A percentile compares a stretch with the other conserved stretches of the same genome.
phyloP scores from a whole-genome alignment of 2,113 vertebrate species.

The Thermophis baileyi region DNA sequence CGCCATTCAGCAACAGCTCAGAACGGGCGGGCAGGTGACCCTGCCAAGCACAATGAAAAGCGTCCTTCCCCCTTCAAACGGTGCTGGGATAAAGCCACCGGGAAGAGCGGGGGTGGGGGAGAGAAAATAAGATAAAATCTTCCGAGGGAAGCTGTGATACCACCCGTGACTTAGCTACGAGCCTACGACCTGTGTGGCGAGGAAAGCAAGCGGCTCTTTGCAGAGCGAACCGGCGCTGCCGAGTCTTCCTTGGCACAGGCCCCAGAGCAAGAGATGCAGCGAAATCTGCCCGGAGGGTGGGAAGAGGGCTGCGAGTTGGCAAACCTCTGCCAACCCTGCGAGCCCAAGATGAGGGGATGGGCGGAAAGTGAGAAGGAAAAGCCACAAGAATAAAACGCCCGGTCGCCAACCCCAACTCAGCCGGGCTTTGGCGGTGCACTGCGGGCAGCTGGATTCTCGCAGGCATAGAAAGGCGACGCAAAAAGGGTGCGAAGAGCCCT shows the following conservation, averaged over 20 bases:
- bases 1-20: conserved; percentile 45
- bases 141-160: not conserved
- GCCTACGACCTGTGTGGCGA: not conserved
- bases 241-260: not conserved
- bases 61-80: conserved; percentile 44
- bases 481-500: not conserved
- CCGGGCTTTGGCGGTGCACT: not conserved
- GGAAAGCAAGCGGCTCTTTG: not conserved
- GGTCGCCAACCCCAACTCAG: not conserved
- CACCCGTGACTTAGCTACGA: not conserved
- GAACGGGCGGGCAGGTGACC: conserved; percentile 58
- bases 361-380: not conserved
- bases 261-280: not conserved
- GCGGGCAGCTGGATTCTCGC: not conserved
- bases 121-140: not conserved
- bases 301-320: not conserved
- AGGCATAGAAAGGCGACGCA: no score
- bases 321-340: not conserved
- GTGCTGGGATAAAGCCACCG: not conserved
- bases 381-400: not conserved
- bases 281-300: not conserved
- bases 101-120: not conserved
- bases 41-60: conserved; percentile 56
- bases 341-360: no score
- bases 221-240: not conserved